Percentiles rank a stretch among this genome's conserved stretches.
Evolutionary conservation across 2,888 invertebrate species (phyloP).

Genomic region (Mimas tiliae): DNA sequence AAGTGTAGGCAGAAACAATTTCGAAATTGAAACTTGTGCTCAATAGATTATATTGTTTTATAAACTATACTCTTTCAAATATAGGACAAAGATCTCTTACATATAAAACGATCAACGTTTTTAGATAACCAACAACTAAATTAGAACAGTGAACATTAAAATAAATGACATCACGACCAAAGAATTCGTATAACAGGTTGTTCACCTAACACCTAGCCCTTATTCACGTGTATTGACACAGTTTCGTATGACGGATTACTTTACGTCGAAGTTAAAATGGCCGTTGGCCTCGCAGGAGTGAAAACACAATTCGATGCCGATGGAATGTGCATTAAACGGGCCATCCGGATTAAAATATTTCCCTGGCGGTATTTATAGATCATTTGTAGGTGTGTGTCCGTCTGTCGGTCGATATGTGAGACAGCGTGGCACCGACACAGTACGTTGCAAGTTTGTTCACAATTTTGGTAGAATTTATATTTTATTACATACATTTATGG

Average conservation of each 20-base stretch:
- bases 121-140: background rate
- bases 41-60: background rate
- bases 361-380: constrained; percentile 79
- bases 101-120: background rate
- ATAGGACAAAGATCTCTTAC: background rate
- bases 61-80: background rate
- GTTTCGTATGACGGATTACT: constrained; percentile 61
- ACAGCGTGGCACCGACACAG: constrained; percentile 82
- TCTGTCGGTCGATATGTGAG: constrained; percentile 76
- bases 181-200: constrained; percentile 54
- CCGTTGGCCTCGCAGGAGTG: constrained; percentile 64
- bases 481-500: background rate
- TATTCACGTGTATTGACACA: constrained; percentile 66
- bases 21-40: background rate
- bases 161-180: constrained; percentile 50
- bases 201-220: constrained; percentile 62
- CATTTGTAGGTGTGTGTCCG: constrained; percentile 77
- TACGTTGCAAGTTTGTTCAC: constrained; percentile 63
- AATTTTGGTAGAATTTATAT: constrained; percentile 8
- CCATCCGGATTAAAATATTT: constrained; percentile 84
- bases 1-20: constrained; percentile 1
- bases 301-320: constrained; percentile 66
- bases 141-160: constrained; percentile 12
- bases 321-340: constrained; percentile 80
- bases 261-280: constrained; percentile 56